These are phyloP conservation scores for Hedychridium roseum DNA, from an alignment of 2,888 invertebrate species.

Conservation along the genomic window DNA sequence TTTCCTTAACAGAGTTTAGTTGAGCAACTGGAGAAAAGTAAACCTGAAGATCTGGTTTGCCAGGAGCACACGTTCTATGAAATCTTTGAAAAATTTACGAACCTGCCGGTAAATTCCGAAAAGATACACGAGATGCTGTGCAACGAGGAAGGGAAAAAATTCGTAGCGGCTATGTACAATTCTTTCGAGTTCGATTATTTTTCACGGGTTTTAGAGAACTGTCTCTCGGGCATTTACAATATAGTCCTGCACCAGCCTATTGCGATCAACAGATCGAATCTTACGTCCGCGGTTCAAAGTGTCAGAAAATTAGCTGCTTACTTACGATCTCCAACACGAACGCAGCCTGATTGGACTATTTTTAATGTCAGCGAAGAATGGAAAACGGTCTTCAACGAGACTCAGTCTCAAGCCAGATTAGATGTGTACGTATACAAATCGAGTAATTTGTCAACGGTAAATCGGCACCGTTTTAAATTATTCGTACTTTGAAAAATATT, in stretches of 20 bases:
- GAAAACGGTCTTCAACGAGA: slow-evolving; percentile 33
- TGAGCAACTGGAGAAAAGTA: slow-evolving; percentile 17
- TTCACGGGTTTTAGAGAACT: slow-evolving; percentile 43
- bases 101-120: slow-evolving; percentile 25
- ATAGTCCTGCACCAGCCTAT: slow-evolving; percentile 41
- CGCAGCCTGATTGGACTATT: slow-evolving; percentile 38
- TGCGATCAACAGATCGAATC: slow-evolving; percentile 43
- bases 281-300: slow-evolving; percentile 45
- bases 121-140: slow-evolving; percentile 42
- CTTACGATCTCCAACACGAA: slow-evolving; percentile 30
- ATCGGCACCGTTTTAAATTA: slow-evolving; percentile 1
- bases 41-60: slow-evolving; percentile 41
- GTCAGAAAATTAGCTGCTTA: slow-evolving; percentile 40
- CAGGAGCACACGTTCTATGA: slow-evolving; percentile 35
- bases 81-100: slow-evolving; percentile 40
- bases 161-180: slow-evolving; percentile 45
- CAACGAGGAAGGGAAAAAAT: slow-evolving; percentile 42
- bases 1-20: slow-evolving; percentile 37
- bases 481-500: background rate
- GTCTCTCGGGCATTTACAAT: slow-evolving; percentile 43
- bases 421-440: slow-evolving; percentile 41
- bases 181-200: slow-evolving; percentile 44
- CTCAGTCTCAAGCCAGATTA: slow-evolving; percentile 31
- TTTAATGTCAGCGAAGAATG: slow-evolving; percentile 36
- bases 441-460: too few species aligned